Evolutionary conservation across 2,797 vertebrate genomes (phyloP).

Genomic region (Falco columbarius): DNA sequence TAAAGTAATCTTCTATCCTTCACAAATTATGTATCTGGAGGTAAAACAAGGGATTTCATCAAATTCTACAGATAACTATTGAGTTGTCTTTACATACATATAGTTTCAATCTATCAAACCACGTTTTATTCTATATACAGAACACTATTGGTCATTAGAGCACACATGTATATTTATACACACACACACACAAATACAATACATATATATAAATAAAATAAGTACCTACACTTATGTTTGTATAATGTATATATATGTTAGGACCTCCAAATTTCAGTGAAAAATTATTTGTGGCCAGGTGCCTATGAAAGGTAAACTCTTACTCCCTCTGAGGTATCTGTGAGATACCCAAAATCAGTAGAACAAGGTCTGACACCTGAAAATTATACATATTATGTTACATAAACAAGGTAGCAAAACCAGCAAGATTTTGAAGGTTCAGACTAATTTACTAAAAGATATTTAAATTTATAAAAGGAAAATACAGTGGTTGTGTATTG

Average conservation of each 20-base stretch:
- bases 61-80: background rate
- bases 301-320: background rate
- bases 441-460: background rate
- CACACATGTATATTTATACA: background rate
- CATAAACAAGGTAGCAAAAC: background rate
- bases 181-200: background rate
- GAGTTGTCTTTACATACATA: background rate
- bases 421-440: background rate
- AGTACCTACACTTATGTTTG: background rate
- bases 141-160: background rate
- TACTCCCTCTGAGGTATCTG: background rate
- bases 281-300: background rate
- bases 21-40: background rate
- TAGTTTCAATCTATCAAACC: background rate
- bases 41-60: background rate
- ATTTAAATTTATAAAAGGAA: background rate
- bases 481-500: background rate
- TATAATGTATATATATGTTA: background rate
- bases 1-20: background rate
- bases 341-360: background rate
- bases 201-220: background rate
- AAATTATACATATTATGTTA: background rate
- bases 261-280: background rate
- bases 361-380: background rate
- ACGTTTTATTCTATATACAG: background rate